A percentile compares a stretch with the other conserved stretches of the same genome.
Conservation (phyloP, 2,113 vertebrate genomes). For the Hepsetus odoe region DNA sequence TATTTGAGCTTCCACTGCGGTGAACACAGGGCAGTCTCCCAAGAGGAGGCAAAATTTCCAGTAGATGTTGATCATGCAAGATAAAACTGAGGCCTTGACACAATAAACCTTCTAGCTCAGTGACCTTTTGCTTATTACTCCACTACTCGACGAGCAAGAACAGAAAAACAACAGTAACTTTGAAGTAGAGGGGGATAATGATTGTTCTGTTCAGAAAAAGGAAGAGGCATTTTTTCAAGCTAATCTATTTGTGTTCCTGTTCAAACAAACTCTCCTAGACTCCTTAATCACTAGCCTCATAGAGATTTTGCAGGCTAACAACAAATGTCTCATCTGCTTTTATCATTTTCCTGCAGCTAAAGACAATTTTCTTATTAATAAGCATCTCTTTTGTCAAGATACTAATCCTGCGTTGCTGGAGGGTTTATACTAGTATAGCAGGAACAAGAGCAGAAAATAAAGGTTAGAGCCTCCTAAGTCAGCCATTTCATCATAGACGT, state of each 20-base stretch:
- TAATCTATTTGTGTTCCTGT: slow-evolving; percentile 44
- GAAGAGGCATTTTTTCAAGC: slow-evolving; percentile 30
- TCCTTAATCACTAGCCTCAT: slow-evolving; percentile 48
- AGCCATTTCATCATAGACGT: slow-evolving; percentile 41
- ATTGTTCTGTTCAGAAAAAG: slow-evolving; percentile 34
- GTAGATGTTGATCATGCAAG: slow-evolving; percentile 11
- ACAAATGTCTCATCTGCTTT: slow-evolving; percentile 42
- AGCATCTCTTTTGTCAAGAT: slow-evolving; percentile 49
- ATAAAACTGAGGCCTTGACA: not conserved
- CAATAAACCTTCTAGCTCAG: not conserved
- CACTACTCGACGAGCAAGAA: not conserved
- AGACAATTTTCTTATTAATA: slow-evolving; percentile 50
- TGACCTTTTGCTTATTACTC: not conserved
- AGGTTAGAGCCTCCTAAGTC: slow-evolving; percentile 43
- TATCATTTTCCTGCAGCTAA: slow-evolving; percentile 44
- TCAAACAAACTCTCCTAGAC: slow-evolving; percentile 31
- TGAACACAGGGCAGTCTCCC: slow-evolving; percentile 37
- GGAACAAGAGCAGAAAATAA: slow-evolving; percentile 40
- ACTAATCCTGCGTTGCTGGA: slow-evolving; percentile 45
- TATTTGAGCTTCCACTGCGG: slow-evolving; percentile 42
- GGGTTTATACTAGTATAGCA: slow-evolving; percentile 29
- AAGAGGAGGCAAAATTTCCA: slow-evolving; percentile 20
- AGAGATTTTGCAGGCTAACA: slow-evolving; percentile 47
- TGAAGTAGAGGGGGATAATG: slow-evolving; percentile 34
- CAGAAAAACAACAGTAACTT: slow-evolving; percentile 17